Base-by-base conservation (phyloP, 2,797 vertebrate genomes). In the Buceros bicornis region DNA sequence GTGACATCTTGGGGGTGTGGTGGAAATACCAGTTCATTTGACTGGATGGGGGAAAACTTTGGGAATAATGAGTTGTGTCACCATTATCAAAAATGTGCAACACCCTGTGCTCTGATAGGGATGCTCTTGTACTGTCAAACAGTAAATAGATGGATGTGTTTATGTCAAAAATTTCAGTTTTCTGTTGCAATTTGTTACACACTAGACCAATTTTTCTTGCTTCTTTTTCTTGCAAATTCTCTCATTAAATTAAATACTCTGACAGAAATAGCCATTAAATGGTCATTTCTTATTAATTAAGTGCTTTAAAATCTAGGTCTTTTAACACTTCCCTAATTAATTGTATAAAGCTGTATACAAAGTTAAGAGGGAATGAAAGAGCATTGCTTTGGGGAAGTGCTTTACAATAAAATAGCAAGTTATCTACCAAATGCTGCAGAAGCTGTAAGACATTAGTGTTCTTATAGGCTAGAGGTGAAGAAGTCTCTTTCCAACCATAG, bases 231-330 rank as follows among this genome's bases (percentile, higher is more conserved):
- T 97, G 91, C 86, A 95, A 96, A 97, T 97, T 98, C 95, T 94
- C 88, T 83, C 88, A 88, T 96, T 95, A 96, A 97, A 97, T 97
- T 97, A 98, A 98, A 97, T 93, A 97, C 92, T 97, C 97, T 97
- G 97, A 64, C 47, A 98, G 94, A 92, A 97, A 96, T 96, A 95
- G 91, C 96, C 83, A 97, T 98, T 98, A 98, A 97, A 91, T 16
- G 87, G 96, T 97, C 96, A 96, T 98, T 97, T 93, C 97, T 98
- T 97, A 98, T 98, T 98, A 98, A 95, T 97, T 97, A 98, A 98
- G 95, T 97, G 88, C 91, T 97, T 97, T 95, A 98, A 96, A 97
- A 98, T 97, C 91, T 97, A 94, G 95, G 95, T 82, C 97, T 98
- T 97, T 90, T 93, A 98, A 97, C 73, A 86, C 69, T 97, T 97